These are phyloP conservation scores for Altica lythri DNA, from an alignment of 2,888 invertebrate genomes.

Conservation along the genomic window DNA sequence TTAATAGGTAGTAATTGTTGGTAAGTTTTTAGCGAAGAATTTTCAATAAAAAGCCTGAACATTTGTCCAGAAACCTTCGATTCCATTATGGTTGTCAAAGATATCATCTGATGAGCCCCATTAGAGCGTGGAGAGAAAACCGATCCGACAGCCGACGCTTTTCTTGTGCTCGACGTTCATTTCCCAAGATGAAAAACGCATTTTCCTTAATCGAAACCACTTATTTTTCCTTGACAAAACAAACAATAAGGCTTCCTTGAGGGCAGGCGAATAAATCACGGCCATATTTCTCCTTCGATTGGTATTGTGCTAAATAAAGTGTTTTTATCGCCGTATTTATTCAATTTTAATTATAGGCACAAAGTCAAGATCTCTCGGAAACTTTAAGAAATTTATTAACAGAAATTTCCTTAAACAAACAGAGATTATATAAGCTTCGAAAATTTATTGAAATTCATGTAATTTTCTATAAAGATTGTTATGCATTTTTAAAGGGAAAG, in stretches of 20 bases:
- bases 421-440: too few species aligned
- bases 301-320: too few species aligned
- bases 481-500: too few species aligned
- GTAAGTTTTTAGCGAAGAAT: background rate
- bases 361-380: too few species aligned
- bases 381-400: too few species aligned
- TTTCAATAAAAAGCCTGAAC: slow-evolving; percentile 14
- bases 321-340: too few species aligned
- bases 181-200: slow-evolving; percentile 28
- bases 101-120: slow-evolving; percentile 27
- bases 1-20: too few species aligned
- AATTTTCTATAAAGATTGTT: too few species aligned
- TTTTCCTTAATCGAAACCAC: slow-evolving; percentile 29
- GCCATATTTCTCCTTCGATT: slow-evolving; percentile 16
- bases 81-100: slow-evolving; percentile 22
- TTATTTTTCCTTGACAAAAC: slow-evolving; percentile 27
- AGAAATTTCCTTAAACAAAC: too few species aligned
- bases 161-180: slow-evolving; percentile 28
- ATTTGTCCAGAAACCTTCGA: slow-evolving; percentile 12
- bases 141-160: slow-evolving; percentile 16
- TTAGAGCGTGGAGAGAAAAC: slow-evolving; percentile 21
- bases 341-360: too few species aligned
- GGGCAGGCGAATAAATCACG: slow-evolving; percentile 18
- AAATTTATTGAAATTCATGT: too few species aligned
- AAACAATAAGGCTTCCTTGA: slow-evolving; percentile 23